Evolutionary conservation across 2,797 vertebrate species (phyloP).

Genomic region (Trachops cirrhosus): DNA sequence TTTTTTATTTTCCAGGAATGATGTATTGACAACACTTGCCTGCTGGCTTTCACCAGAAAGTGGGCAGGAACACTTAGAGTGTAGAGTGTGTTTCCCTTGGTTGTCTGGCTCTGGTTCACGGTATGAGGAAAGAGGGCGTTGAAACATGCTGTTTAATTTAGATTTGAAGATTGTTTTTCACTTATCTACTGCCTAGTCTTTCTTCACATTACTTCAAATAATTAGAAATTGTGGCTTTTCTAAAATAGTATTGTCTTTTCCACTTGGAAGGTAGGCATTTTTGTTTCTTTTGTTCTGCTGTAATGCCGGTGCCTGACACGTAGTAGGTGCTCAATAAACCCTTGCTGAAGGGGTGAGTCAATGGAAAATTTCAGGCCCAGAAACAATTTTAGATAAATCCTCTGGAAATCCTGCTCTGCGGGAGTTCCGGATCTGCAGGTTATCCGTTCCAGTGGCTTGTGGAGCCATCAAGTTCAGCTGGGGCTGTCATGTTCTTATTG

Average conservation of each 20-base stretch:
- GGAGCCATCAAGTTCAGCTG: not conserved
- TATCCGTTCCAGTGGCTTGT: not conserved
- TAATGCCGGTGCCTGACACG: not conserved
- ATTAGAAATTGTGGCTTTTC: not conserved
- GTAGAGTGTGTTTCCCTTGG: not conserved
- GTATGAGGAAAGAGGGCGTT: not conserved
- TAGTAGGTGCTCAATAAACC: not conserved
- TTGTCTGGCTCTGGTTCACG: not conserved
- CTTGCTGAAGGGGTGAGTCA: not conserved
- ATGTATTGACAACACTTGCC: not conserved
- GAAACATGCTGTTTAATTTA: not conserved
- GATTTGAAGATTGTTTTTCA: conserved; percentile 15
- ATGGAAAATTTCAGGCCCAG: not conserved
- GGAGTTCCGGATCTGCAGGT: not conserved
- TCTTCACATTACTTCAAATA: not conserved
- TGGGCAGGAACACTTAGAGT: not conserved
- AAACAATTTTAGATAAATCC: not conserved
- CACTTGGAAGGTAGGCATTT: not conserved
- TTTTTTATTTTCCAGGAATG: not conserved
- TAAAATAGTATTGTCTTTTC: not conserved
- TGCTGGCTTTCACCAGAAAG: not conserved
- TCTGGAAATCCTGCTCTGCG: not conserved
- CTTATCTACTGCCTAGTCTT: not conserved
- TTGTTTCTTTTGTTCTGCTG: not conserved
- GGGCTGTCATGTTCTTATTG: not conserved